Evolutionary conservation across 2,113 vertebrate species (phyloP).

Genomic region (Neopipo cinnamomea): DNA sequence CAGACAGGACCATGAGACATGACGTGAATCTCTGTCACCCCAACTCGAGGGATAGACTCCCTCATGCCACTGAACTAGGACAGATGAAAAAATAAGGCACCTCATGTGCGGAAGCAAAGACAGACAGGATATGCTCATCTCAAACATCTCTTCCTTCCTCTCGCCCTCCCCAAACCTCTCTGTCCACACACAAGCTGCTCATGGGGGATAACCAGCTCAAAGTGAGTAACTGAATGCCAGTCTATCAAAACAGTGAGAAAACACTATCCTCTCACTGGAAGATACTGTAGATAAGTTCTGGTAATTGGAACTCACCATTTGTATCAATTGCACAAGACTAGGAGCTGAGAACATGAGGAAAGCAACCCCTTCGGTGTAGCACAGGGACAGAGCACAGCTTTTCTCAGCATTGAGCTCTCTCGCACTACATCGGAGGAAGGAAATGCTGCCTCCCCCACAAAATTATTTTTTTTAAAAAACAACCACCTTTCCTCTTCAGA

Average conservation of each 20-base stretch:
- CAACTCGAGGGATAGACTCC: rapidly evolving
- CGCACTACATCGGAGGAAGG: background rate
- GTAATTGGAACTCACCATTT: background rate
- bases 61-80: background rate
- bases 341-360: background rate
- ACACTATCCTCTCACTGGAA: background rate
- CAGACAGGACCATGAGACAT: rapidly evolving
- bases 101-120: rapidly evolving
- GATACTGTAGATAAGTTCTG: background rate
- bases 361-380: background rate
- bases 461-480: background rate
- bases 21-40: background rate
- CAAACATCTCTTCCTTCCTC: background rate
- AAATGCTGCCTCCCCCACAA: constrained; percentile 24
- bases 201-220: background rate
- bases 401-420: background rate
- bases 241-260: background rate
- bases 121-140: background rate
- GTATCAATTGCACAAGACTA: background rate
- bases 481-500: constrained; percentile 16
- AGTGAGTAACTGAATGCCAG: background rate
- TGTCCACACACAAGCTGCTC: background rate
- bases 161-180: background rate
- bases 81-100: background rate
- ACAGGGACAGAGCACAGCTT: background rate